phyloP scores from a whole-genome alignment of 2,113 vertebrate genomes.

The Himantopus leucocephalus region DNA sequence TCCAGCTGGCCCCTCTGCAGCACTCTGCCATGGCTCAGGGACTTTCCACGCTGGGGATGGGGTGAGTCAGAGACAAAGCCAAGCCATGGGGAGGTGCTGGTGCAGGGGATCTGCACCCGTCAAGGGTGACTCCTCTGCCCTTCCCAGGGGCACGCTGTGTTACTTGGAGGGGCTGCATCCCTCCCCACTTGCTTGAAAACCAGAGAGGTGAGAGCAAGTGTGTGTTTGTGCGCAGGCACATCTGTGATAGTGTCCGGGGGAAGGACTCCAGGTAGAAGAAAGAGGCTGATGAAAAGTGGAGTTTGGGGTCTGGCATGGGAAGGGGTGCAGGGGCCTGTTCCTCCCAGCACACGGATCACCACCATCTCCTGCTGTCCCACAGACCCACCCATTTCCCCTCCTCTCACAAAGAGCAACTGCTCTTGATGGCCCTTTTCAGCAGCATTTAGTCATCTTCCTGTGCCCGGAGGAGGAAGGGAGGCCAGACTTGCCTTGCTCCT shows the following conservation, averaged over 20 bases:
- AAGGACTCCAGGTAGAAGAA: background rate
- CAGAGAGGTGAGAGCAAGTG: background rate
- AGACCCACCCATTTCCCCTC: background rate
- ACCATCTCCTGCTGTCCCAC: background rate
- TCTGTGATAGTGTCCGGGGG: background rate
- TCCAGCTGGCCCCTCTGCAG: background rate
- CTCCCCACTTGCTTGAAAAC: background rate
- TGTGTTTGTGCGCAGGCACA: no score
- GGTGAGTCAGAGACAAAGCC: background rate
- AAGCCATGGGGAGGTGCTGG: background rate
- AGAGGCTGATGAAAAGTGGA: background rate
- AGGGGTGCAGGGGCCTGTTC: background rate
- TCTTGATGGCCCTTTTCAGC: background rate
- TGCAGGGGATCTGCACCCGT: background rate
- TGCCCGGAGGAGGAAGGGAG: background rate
- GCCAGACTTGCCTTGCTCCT: background rate
- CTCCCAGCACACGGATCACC: background rate
- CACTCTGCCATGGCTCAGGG: rapidly evolving
- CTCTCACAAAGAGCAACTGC: background rate
- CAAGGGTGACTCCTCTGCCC: background rate
- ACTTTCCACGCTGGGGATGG: background rate
- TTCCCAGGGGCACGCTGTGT: background rate
- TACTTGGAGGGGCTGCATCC: background rate
- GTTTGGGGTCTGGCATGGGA: background rate
- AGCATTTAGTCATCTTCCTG: background rate